These are phyloP conservation scores for Bombus waltoni DNA, from an alignment of 1,140 invertebrate genomes.

Conservation along the genomic window DNA sequence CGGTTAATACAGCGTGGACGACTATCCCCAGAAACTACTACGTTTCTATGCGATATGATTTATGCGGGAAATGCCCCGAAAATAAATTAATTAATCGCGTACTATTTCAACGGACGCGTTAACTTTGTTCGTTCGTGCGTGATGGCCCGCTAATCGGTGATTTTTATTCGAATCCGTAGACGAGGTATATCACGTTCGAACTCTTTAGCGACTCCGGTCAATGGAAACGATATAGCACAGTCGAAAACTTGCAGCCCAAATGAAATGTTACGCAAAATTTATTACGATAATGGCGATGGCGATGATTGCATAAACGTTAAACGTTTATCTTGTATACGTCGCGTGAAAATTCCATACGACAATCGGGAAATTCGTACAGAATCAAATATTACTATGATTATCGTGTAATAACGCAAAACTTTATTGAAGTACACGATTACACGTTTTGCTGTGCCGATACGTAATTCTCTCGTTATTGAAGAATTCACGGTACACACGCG, in stretches of 20 bases:
- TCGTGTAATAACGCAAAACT: background rate
- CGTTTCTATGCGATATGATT: background rate
- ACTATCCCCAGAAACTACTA: background rate
- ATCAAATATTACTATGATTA: background rate
- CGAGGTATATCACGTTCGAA: no score
- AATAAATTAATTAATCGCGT: slow-evolving; percentile 14
- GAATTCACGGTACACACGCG: background rate
- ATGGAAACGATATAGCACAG: no score
- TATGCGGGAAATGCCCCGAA: background rate
- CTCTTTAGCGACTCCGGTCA: no score
- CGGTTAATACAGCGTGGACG: slow-evolving; percentile 4
- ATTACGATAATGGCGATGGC: no score
- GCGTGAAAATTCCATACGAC: no score
- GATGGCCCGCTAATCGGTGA: background rate
- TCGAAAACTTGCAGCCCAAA: no score
- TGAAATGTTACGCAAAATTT: no score
- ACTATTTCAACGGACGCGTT: background rate
- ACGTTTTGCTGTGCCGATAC: background rate
- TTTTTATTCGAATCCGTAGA: background rate
- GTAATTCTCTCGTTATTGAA: background rate
- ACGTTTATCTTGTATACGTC: no score
- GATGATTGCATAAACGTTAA: no score
- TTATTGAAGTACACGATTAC: no score
- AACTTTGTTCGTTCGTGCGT: background rate
- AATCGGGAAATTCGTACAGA: no score